Evolutionary conservation across 2,113 vertebrate genomes (phyloP), one percentile per base, ranked within the genome.

Genomic region (Boleophthalmus pectinirostris): DNA sequence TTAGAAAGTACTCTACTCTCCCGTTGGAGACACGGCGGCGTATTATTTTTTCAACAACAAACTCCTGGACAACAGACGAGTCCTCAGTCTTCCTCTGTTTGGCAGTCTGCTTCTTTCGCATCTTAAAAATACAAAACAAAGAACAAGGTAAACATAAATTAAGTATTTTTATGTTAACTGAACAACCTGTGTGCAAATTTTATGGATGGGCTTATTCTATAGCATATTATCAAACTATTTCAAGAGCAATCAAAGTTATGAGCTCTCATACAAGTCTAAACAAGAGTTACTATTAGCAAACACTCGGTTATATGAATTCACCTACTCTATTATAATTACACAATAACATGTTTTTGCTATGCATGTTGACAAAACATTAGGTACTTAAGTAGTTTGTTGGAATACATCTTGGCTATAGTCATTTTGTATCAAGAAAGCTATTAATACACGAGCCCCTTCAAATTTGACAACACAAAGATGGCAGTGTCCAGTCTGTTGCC

Each of bases 81-180:
- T 98, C 97, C 93, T 98, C 97, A 10, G 97, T 93, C 90, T 97
- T 98, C 95, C 97, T 97, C 90, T 96, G 96, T 91, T 97, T 98
- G 87, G 96, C 96, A 84, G 97, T 98, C 92, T 98, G 97, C 85
- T 99, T 99, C 94, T 98, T 99, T 89, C 98, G 96, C 97, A 99
- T 98, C 92, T 94, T 97, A 90, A 92, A 86, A 73, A 46, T 10
- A 24, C 23, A 68, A 14, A 61, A 45, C 12, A 13, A 57, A 15
- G 8, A 9, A n/a, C n/a, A n/a, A n/a, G n/a, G n/a, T 5, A 35
- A 38, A 15, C 7, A 20, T 25, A 10, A 20, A n/a, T 7, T 61
- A 2, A 8, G 38, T 43, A 43, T 43, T 10, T n/a, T n/a, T 53
- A 20, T n/a, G 20, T 53, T 20, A 53, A 51, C 6, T n/a, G 51